Base-by-base conservation (phyloP, 2,113 vertebrate genomes). In the Delphinus delphis region DNA sequence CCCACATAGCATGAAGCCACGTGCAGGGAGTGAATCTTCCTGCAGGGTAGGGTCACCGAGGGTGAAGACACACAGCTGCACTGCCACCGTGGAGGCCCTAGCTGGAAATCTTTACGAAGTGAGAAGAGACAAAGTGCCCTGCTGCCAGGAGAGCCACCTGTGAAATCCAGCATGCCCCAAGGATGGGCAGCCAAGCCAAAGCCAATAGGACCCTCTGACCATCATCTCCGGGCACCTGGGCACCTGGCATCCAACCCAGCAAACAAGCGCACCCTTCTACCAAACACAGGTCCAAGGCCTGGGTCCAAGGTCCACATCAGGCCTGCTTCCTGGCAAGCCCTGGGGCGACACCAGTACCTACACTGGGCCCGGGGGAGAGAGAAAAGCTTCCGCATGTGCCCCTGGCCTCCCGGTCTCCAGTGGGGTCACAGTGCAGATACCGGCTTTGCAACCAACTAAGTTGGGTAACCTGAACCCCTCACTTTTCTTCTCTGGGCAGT, bases 221-320 rank as follows among this genome's bases (percentile, higher is more conserved):
- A 96, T 94, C 97, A 97, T 82, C 94, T 97, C 98, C 92, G 92
- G 97, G 95, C 96, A 97, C 88, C 97, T 97, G 97, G 97, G 55
- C 90, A 89, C 79, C 93, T 97, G 97, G 96, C 73, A 65, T 92
- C 91, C 60, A 77, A 89, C 58, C n/a, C 47, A 90, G 83, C 94
- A 96, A 96, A 97, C 62, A 96, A 97, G 90, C 70, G 8, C 71
- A 86, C 50, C 73, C 93, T 96, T 80, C 92, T 41, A 70, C 89
- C 84, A 92, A 96, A 93, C 95, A 92, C 1, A 95, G 65, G 81
- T 70, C 90, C 74, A 87, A 93, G 89, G 95, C 92, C 36, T 87
- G 23, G 44, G 63, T 93, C 97, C 97, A 98, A 98, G 73, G 73
- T 95, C 94, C 93, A 98, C 91, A 97, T 65, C 47, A 79, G 20